These are phyloP conservation scores for Gavia stellata DNA, from an alignment of 2,113 vertebrate genomes.

Conservation along the genomic window DNA sequence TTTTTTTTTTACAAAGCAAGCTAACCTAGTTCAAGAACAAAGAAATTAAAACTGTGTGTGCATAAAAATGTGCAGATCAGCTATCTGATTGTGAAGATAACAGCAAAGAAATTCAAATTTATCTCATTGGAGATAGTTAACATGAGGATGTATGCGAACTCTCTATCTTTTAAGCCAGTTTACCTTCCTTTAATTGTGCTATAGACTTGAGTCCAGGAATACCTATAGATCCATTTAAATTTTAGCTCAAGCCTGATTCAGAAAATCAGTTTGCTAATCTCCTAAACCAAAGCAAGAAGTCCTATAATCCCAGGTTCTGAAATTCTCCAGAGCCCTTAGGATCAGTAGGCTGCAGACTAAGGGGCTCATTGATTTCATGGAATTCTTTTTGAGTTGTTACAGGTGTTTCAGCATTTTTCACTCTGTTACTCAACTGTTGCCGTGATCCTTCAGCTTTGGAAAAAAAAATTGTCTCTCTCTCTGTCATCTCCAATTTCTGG, in stretches of 20 bases:
- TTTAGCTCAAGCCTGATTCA: not conserved
- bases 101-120: not conserved
- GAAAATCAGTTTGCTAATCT: not conserved
- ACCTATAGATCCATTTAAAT: not conserved
- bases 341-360: not conserved
- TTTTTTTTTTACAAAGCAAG: not conserved
- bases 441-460: not conserved
- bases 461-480: not conserved
- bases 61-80: not conserved
- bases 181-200: not conserved
- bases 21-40: not conserved
- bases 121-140: not conserved
- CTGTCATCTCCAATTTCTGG: not conserved
- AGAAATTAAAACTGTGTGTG: not conserved
- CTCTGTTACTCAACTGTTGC: not conserved
- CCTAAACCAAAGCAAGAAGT: not conserved
- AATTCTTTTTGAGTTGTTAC: not conserved
- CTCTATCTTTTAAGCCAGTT: not conserved
- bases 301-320: not conserved
- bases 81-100: not conserved
- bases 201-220: not conserved
- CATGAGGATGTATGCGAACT: not conserved
- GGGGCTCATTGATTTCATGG: not conserved
- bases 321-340: not conserved
- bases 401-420: not conserved